Percentiles rank a stretch among this genome's conserved stretches.
phyloP scores from a whole-genome alignment of 2,888 invertebrate species.

The Eubasilissa splendida region DNA sequence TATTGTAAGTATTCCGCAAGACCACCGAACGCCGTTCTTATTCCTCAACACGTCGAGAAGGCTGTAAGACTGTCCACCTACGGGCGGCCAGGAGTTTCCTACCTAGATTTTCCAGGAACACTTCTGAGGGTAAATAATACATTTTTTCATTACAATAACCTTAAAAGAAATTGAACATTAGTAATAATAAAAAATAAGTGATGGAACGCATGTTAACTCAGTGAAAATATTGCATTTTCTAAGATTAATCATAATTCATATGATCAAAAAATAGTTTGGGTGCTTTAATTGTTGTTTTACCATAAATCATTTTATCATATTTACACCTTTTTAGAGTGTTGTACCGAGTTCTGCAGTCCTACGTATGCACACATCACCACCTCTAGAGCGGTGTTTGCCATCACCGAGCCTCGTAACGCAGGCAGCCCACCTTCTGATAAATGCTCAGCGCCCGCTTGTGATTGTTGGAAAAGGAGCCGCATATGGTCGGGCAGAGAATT shows the following conservation, averaged over 20 bases:
- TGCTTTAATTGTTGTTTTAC: too few species aligned
- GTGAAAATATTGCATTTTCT: too few species aligned
- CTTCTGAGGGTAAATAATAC: slow-evolving; percentile 72
- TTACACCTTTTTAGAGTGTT: slow-evolving; percentile 52
- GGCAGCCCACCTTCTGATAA: slow-evolving; percentile 79
- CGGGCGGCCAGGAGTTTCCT: slow-evolving; percentile 92
- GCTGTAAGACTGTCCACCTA: slow-evolving; percentile 87
- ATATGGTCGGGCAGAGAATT: slow-evolving; percentile 84
- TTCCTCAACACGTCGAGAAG: slow-evolving; percentile 93
- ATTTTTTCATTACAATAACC: background rate
- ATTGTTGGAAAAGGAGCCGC: slow-evolving; percentile 94
- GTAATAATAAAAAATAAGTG: background rate
- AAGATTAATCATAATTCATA: too few species aligned
- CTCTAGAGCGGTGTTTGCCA: slow-evolving; percentile 81
- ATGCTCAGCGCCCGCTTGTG: slow-evolving; percentile 87
- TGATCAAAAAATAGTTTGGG: background rate
- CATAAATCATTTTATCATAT: background rate
- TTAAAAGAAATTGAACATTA: background rate
- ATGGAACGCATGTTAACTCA: too few species aligned
- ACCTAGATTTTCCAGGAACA: slow-evolving; percentile 94
- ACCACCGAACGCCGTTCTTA: slow-evolving; percentile 85
- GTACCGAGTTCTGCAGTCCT: slow-evolving; percentile 60
- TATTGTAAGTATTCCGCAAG: slow-evolving; percentile 94
- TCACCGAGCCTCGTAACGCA: slow-evolving; percentile 78
- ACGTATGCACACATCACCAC: slow-evolving; percentile 71